A percentile compares a stretch with the other conserved stretches of the same genome.
Evolutionary conservation across 2,888 invertebrate genomes (phyloP).

Genomic region (Tenodera sinensis): DNA sequence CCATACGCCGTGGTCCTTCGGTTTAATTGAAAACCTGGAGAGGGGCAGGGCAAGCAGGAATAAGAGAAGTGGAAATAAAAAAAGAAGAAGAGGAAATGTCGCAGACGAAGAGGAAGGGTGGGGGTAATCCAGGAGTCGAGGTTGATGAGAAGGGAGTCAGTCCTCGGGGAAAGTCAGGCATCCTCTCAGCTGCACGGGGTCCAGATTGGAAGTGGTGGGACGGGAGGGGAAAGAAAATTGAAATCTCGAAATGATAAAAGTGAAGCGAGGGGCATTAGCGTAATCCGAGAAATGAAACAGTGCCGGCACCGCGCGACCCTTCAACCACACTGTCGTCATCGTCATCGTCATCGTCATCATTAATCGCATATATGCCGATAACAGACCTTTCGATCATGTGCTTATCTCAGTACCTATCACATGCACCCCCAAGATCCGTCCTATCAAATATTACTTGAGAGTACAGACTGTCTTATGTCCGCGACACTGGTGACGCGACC

Average conservation of each 20-base stretch:
- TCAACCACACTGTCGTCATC: not conserved
- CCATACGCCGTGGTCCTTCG: not conserved
- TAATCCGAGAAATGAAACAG: slow-evolving; percentile 27
- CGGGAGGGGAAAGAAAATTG: slow-evolving; percentile 15
- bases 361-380: not conserved
- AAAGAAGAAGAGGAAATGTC: slow-evolving; percentile 9
- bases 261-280: slow-evolving; percentile 23
- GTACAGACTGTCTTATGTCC: no score
- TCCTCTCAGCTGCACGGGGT: not conserved
- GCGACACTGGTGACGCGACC: no score
- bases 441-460: no score
- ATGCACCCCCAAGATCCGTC: no score
- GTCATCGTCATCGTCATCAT: not conserved
- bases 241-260: slow-evolving; percentile 26
- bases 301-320: not conserved
- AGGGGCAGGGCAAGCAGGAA: not conserved
- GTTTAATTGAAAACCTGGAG: slow-evolving; percentile 23
- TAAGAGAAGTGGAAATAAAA: slow-evolving; percentile 16
- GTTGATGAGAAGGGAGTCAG: slow-evolving; percentile 12
- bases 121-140: slow-evolving; percentile 20
- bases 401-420: no score
- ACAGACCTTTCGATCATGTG: no score
- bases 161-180: not conserved
- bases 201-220: slow-evolving; percentile 22
- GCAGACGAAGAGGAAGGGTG: slow-evolving; percentile 7